Base-by-base conservation (phyloP, 2,888 invertebrate species). In the Cosmia pyralina region DNA sequence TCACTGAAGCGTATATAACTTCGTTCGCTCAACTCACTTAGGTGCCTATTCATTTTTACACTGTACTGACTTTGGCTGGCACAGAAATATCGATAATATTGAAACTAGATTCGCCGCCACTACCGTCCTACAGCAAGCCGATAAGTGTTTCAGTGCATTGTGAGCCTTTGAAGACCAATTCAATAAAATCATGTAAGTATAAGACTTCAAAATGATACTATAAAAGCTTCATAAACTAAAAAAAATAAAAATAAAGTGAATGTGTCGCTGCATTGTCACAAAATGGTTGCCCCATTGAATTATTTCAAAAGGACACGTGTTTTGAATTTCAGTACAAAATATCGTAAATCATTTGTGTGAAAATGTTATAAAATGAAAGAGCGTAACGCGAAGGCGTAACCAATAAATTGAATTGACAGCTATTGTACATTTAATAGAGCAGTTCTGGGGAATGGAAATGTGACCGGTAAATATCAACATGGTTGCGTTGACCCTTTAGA, bases 11-110 rank as follows among this genome's bases (percentile, higher is more conserved):
- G 78, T 63, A 67, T 60, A 67, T 66, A 70, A 82, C 70, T 77
- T 69, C 50, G 48, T 75, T 75, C 74, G 62, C 63, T 81, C 58
- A 62, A 68, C 71, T 75, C 65, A 72, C 73, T 79, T 55, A 77
- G 41, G 41, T 75, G 62, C 75, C 81, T 58, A 79, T 77, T 81
- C 66, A 84, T 75, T 84, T 82, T 84, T 82, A 77, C 69, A 68
- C 68, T 71, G 52, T 63, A 46, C 69, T 52, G 73, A 53, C 60
- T 68, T 50, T 28, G 67, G 38, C 70, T 58, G 67, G 60, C 68
- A 57, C 53, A 71, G 62, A 72, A 70, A 73, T 81, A 81, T 81
- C 69, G 70, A 75, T 69, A 66, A 73, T 73, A 70, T 68, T 58
- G 38, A 64, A 81, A 79, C 58, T 79, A 60, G 38, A 69, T 83